phyloP scores from a whole-genome alignment of 1,140 invertebrate species.

The Drosophila trapezifrons region DNA sequence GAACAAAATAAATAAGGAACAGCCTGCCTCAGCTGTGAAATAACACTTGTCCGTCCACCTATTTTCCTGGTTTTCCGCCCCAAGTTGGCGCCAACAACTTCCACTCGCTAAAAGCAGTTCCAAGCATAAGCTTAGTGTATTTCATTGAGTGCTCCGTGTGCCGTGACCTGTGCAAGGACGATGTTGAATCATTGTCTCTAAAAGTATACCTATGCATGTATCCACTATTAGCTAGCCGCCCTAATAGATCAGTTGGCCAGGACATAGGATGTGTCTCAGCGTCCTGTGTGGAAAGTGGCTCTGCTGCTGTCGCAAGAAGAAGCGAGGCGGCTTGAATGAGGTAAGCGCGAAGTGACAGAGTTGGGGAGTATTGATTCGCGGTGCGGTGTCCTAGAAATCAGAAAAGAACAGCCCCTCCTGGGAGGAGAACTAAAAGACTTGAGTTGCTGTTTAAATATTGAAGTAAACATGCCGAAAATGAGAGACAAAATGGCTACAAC shows the following conservation, averaged over 20 bases:
- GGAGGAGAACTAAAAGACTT: not conserved
- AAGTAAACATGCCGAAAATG: not conserved
- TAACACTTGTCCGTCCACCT: not conserved
- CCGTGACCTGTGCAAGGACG: conserved; percentile 11
- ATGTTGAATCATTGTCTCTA: conserved; percentile 19
- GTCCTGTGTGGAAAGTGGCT: conserved; percentile 51
- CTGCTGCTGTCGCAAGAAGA: conserved; percentile 49
- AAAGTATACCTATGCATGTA: not conserved
- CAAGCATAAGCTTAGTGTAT: not conserved
- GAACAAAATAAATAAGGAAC: conserved; percentile 45
- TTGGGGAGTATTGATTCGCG: conserved; percentile 4
- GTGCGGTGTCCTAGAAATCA: not conserved
- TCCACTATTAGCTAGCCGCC: not conserved
- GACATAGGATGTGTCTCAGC: conserved; percentile 53
- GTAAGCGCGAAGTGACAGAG: conserved; percentile 50
- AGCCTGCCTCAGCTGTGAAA: conserved; percentile 7
- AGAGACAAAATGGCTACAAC: not conserved
- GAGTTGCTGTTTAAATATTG: not conserved
- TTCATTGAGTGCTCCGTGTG: not conserved
- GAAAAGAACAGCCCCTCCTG: no score
- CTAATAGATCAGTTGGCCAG: not conserved
- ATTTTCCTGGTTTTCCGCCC: not conserved
- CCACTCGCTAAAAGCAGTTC: not conserved
- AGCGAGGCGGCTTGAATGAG: conserved; percentile 67
- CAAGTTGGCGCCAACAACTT: no score